Evolutionary conservation across 2,888 invertebrate species (phyloP).

Genomic region (Endomychus coccineus): DNA sequence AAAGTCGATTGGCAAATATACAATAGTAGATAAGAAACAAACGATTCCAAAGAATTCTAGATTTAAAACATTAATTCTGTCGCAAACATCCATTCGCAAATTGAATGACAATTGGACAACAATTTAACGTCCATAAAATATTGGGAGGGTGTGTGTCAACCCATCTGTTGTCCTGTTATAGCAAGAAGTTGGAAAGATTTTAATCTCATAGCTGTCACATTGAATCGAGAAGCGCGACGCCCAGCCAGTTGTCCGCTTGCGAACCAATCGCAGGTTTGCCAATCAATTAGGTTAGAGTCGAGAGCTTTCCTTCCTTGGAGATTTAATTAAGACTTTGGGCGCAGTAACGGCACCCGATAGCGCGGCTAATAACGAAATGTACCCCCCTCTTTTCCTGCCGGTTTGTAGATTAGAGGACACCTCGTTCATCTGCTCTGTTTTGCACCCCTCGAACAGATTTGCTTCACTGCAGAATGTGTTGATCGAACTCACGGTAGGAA

Average conservation of each 20-base stretch:
- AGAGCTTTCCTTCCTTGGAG: constrained; percentile 31
- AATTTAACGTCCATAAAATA: constrained; percentile 37
- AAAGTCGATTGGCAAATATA: too few relatives aligned
- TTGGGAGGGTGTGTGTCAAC: constrained; percentile 29
- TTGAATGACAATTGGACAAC: constrained; percentile 21
- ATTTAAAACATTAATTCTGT: too few relatives aligned
- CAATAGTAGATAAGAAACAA: too few relatives aligned
- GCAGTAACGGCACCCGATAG: constrained; percentile 30
- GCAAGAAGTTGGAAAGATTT: constrained; percentile 30
- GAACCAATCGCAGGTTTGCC: constrained; percentile 32
- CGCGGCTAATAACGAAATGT: constrained; percentile 26
- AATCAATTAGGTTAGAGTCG: constrained; percentile 32
- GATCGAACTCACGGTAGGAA: too few relatives aligned
- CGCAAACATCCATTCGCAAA: constrained; percentile 1
- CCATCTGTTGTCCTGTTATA: constrained; percentile 28
- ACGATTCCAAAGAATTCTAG: too few relatives aligned
- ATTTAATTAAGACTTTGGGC: constrained; percentile 36
- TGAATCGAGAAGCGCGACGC: constrained; percentile 30
- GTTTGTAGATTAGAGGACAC: constrained; percentile 27
- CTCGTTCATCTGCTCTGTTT: constrained; percentile 16
- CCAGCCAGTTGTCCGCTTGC: constrained; percentile 25
- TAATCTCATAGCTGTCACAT: constrained; percentile 40
- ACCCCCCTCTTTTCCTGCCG: constrained; percentile 18
- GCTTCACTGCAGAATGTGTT: too few relatives aligned
- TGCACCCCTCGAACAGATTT: background rate